Evolutionary conservation across 2,113 vertebrate genomes (phyloP), one percentile per base, ranked within the genome.

Genomic region (Chitala chitala): DNA sequence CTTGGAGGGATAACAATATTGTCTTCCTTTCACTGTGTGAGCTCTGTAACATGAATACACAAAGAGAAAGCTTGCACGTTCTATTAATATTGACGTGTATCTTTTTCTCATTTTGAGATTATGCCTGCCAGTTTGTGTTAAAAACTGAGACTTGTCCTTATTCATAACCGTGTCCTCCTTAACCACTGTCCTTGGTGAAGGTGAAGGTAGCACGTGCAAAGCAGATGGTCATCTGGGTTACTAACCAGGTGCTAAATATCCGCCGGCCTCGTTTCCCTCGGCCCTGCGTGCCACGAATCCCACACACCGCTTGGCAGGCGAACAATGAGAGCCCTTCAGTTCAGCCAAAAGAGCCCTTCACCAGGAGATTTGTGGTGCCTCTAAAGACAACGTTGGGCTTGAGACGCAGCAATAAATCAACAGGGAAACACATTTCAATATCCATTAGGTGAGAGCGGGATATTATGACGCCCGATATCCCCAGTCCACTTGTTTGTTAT

Each of bases 231-330:
- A 81, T 84, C 76, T 73, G 61, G 78, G 78, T 68, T 1, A 29
- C 79, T 86, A 84, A 87, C 87, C 86, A 84, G 82, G 78, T 84
- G 84, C 82, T 87, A 86, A 88, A 86, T 83, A 88, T 83, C 77
- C 74, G 77, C 82, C 82, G 78, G 75, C 85, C 81, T 82, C 79
- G 72, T 75, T 75, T 40, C 46, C 56, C 42, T 46, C 46, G 66
- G 56, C 31, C 55, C 56, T 46, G n/a, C 10, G 42, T 8, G 29
- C 68, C 15, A 44, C 55, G 10, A 42, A 31, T 33, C 20, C 17
- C 12, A 42, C 54, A 26, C 3, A 54, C 65, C 1, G 20, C 36
- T 53, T 56, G 13, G 48, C 50, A n/a, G 36, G 64, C 71, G 33
- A 29, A 58, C 17, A 40, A n/a, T 13, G 22, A 33, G 26, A 71